Conservation (phyloP, 2,113 vertebrate species). For the Scortum barcoo region DNA sequence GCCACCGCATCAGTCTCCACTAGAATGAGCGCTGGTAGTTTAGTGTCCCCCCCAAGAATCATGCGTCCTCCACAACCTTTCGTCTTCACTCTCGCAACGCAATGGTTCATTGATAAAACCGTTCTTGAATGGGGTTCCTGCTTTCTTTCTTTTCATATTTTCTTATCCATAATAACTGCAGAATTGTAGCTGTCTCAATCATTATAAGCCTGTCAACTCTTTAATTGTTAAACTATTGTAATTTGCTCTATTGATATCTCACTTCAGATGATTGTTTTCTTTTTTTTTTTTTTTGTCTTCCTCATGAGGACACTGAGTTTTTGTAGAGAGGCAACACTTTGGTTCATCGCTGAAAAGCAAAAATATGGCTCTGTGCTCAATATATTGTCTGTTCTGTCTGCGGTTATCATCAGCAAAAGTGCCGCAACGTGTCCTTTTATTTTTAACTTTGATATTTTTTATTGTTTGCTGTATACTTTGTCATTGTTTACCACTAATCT, state of each 20-base stretch:
- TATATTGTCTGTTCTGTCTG: conserved; percentile 37
- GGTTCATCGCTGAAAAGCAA: conserved; percentile 12
- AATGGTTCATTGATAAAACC: conserved; percentile 6
- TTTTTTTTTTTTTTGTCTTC: conserved; percentile 16
- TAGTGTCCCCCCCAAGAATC: conserved; percentile 14
- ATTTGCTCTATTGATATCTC: conserved; percentile 49
- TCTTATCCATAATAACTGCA: conserved; percentile 39
- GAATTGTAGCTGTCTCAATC: conserved; percentile 42
- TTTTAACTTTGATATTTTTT: conserved; percentile 45
- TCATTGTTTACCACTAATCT: conserved; percentile 50
- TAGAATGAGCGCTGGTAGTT: conserved; percentile 40
- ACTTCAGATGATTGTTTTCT: conserved; percentile 20
- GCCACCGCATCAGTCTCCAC: conserved; percentile 22
- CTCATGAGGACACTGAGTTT: conserved; percentile 16
- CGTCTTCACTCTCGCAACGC: conserved; percentile 27
- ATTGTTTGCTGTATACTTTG: conserved; percentile 52
- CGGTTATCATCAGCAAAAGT: conserved; percentile 28
- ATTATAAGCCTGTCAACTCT: conserved; percentile 41
- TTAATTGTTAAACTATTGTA: conserved; percentile 53
- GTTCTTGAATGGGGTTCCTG: conserved; percentile 11
- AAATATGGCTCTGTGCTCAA: conserved; percentile 26
- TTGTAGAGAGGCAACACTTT: conserved; percentile 10
- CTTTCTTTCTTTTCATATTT: conserved; percentile 42
- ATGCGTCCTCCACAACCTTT: conserved; percentile 26
- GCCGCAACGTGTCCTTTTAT: conserved; percentile 24